phyloP scores from a whole-genome alignment of 2,888 invertebrate genomes.

The Lacanobia wlatinum region DNA sequence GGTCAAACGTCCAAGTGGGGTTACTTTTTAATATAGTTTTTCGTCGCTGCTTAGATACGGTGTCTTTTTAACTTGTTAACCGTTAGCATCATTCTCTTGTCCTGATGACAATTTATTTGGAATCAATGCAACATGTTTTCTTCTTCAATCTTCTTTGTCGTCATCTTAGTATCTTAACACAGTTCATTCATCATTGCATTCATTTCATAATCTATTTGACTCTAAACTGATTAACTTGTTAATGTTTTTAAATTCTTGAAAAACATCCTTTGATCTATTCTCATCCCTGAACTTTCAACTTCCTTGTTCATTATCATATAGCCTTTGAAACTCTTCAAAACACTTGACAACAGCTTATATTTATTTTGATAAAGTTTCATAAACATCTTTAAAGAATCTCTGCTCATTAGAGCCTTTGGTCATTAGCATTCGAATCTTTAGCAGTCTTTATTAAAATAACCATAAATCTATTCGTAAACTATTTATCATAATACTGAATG shows the following conservation, averaged over 20 bases:
- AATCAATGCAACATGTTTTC: too few species aligned
- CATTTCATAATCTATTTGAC: neutral
- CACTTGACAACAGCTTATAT: conserved; percentile 18
- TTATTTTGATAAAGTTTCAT: conserved; percentile 5
- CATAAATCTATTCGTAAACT: conserved; percentile 11
- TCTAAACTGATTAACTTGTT: neutral
- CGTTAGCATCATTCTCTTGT: neutral
- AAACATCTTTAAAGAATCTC: neutral
- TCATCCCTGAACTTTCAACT: conserved; percentile 40
- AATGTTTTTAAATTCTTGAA: neutral
- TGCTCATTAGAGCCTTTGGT: neutral
- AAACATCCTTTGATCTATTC: conserved; percentile 12
- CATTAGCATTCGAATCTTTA: conserved; percentile 4
- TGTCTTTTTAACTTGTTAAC: neutral
- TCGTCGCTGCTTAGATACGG: neutral
- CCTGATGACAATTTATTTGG: neutral
- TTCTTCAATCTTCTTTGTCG: neutral
- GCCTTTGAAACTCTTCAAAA: conserved; percentile 19
- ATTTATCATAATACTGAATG: conserved; percentile 12
- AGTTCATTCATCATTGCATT: neutral
- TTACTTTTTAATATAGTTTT: neutral
- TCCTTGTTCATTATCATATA: conserved; percentile 21
- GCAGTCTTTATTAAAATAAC: conserved; percentile 13
- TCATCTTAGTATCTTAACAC: neutral
- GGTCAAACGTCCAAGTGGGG: conserved; percentile 9